Conservation (phyloP, 2,113 vertebrate genomes). For the Bungarus multicinctus region DNA sequence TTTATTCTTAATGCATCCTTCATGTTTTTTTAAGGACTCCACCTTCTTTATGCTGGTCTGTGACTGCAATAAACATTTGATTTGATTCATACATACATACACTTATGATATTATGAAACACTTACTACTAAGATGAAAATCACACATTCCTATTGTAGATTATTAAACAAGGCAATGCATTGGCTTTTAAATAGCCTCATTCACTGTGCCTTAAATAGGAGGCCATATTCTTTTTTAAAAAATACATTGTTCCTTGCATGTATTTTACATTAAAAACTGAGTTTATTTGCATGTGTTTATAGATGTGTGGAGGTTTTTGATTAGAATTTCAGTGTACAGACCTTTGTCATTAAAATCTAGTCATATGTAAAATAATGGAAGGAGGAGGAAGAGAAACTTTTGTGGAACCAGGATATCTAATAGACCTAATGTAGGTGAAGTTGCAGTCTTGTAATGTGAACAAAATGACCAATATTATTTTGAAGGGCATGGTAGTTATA, state of each 20-base stretch:
- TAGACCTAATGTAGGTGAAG: background rate
- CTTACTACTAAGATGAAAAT: background rate
- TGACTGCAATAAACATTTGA: background rate
- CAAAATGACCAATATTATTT: background rate
- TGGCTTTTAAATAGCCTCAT: background rate
- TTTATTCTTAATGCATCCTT: background rate
- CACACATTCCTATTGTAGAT: background rate
- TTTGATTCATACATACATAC: background rate
- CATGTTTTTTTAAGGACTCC: background rate
- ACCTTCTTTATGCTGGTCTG: background rate
- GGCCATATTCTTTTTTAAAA: background rate
- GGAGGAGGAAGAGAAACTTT: background rate
- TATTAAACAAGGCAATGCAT: background rate
- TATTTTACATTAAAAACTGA: background rate
- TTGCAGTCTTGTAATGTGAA: background rate
- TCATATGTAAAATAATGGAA: background rate
- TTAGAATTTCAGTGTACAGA: background rate
- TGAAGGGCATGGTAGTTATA: background rate
- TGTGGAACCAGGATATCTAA: background rate
- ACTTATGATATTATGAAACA: background rate
- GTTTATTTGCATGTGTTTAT: background rate
- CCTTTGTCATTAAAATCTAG: background rate
- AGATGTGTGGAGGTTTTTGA: background rate
- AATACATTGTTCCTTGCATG: background rate
- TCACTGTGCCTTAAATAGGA: background rate